Evolutionary conservation across 2,888 invertebrate genomes (phyloP).

Genomic region (Eupithecia subfuscata): DNA sequence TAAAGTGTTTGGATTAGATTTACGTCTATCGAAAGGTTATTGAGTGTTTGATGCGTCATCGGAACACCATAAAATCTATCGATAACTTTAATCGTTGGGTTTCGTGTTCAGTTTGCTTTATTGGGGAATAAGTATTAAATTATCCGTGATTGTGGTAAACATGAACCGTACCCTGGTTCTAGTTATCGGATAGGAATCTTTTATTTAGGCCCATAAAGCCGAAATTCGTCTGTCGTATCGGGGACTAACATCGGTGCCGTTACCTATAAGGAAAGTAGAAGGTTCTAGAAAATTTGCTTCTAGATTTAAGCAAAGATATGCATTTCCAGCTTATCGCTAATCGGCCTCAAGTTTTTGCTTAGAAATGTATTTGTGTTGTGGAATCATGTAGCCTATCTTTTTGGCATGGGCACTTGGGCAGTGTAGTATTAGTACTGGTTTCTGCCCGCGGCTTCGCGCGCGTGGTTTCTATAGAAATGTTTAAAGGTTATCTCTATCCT

Average conservation of each 20-base stretch:
- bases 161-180: background rate
- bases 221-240: background rate
- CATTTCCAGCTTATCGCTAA: conserved; percentile 55
- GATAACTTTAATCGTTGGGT: background rate
- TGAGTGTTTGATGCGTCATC: background rate
- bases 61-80: background rate
- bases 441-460: no score
- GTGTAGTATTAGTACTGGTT: no score
- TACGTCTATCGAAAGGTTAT: background rate
- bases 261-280: background rate
- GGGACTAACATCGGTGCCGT: background rate
- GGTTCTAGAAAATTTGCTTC: conserved; percentile 1
- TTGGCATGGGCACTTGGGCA: no score
- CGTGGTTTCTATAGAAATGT: no score
- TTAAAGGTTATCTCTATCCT: no score
- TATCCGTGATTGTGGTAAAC: background rate
- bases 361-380: conserved; percentile 1
- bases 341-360: conserved; percentile 50
- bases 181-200: background rate
- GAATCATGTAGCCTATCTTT: background rate
- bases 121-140: background rate
- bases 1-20: background rate
- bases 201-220: background rate
- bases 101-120: background rate
- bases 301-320: conserved; percentile 49